These are phyloP conservation scores for Notiomystis cincta DNA, from an alignment of 2,113 vertebrate species.

Conservation along the genomic window DNA sequence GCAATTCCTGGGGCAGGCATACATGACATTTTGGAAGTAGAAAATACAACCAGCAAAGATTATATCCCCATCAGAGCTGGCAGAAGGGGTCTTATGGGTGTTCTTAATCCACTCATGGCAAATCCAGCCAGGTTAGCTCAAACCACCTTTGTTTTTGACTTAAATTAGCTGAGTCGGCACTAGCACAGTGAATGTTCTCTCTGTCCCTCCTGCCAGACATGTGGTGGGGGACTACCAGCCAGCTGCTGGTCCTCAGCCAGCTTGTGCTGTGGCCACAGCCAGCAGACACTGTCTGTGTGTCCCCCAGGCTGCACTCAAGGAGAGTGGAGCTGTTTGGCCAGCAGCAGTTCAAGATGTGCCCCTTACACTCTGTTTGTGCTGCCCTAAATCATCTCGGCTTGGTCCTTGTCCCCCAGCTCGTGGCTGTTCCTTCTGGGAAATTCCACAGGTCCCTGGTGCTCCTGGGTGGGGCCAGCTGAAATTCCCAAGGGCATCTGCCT, in stretches of 20 bases:
- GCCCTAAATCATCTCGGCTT: not conserved
- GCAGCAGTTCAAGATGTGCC: not conserved
- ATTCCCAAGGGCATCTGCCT: not conserved
- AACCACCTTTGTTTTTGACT: constrained; percentile 24
- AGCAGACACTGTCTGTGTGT: not conserved
- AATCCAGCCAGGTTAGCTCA: constrained; percentile 37
- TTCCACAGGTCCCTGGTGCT: not conserved
- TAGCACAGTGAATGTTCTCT: not conserved
- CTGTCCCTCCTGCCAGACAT: constrained; percentile 33
- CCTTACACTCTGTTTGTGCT: not conserved
- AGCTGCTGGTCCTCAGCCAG: constrained; percentile 13
- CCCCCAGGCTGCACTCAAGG: not conserved
- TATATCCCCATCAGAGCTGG: not conserved
- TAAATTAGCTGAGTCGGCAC: constrained; percentile 28
- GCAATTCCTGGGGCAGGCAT: not conserved
- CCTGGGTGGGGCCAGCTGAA: not conserved
- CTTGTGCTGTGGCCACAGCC: not conserved
- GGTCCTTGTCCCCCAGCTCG: not conserved
- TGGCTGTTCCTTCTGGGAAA: not conserved
- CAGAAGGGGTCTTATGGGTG: not conserved
- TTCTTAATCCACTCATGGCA: not conserved
- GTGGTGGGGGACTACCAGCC: constrained; percentile 18
- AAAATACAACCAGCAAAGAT: not conserved
- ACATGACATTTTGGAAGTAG: not conserved
- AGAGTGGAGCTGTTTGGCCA: not conserved